Evolutionary conservation across 1,140 invertebrate species (phyloP).

Genomic region (Drosophila ficusphila): DNA sequence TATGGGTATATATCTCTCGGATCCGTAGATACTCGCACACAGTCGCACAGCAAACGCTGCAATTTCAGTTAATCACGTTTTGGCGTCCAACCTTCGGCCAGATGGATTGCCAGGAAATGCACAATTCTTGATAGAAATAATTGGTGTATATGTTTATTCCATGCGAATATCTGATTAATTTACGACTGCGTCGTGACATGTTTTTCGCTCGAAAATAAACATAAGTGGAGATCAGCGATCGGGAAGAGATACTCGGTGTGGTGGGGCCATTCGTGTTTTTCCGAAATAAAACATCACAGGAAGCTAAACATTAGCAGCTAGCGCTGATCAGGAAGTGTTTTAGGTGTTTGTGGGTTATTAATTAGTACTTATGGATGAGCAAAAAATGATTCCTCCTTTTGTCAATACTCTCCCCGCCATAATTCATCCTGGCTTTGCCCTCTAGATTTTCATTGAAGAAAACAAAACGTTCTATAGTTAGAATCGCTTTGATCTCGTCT

Average conservation of each 20-base stretch:
- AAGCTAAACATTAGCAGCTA: neutral
- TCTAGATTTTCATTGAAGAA: constrained; percentile 44
- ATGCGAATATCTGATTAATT: constrained; percentile 38
- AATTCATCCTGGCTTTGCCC: neutral
- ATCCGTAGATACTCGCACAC: constrained; percentile 1
- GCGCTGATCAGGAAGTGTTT: neutral
- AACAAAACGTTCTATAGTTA: constrained; percentile 38
- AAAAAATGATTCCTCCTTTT: neutral
- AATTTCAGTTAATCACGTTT: constrained; percentile 31
- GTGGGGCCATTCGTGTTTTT: neutral
- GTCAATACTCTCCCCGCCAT: neutral
- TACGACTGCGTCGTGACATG: constrained; percentile 38
- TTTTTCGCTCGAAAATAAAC: constrained; percentile 16
- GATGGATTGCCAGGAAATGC: constrained; percentile 44
- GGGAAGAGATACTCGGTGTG: constrained; percentile 22
- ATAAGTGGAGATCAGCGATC: constrained; percentile 4
- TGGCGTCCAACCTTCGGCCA: constrained; percentile 25
- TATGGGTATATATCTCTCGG: neutral
- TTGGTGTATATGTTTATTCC: constrained; percentile 31
- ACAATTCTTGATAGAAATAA: constrained; percentile 41
- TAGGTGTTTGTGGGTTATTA: neutral
- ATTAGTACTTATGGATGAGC: neutral
- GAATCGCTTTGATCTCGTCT: constrained; percentile 38
- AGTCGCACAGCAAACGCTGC: constrained; percentile 6
- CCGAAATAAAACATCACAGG: neutral